Conservation (phyloP, 1,140 invertebrate genomes). For the Fopius arisanus region DNA sequence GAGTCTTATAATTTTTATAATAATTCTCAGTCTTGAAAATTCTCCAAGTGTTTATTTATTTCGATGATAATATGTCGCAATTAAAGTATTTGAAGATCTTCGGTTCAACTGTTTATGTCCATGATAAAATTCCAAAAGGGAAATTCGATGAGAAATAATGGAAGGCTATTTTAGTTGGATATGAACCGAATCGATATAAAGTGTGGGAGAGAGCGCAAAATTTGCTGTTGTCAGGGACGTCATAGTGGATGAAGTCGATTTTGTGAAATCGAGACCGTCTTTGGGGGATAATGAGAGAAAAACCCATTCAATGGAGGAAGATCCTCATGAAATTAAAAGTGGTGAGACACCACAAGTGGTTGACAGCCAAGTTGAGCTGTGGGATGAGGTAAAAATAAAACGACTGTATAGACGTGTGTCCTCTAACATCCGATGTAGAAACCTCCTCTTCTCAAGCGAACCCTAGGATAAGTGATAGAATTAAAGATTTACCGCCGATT, state of each 20-base stretch:
- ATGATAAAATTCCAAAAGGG: background rate
- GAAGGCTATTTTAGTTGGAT: slow-evolving; percentile 56
- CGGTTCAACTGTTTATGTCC: slow-evolving; percentile 56
- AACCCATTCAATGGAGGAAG: slow-evolving; percentile 1
- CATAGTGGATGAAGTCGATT: slow-evolving; percentile 55
- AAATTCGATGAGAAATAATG: slow-evolving; percentile 58
- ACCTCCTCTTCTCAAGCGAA: slow-evolving; percentile 20
- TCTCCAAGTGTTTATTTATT: too few species aligned
- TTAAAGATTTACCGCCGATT: slow-evolving; percentile 39
- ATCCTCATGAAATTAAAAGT: slow-evolving; percentile 30
- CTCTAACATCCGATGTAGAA: slow-evolving; percentile 9
- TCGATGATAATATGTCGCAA: slow-evolving; percentile 56
- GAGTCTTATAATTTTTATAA: too few species aligned
- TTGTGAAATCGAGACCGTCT: slow-evolving; percentile 40
- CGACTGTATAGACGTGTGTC: slow-evolving; percentile 13
- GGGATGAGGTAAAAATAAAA: too few species aligned
- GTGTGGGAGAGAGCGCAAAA: slow-evolving; percentile 51
- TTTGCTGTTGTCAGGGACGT: slow-evolving; percentile 54
- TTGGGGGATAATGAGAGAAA: background rate
- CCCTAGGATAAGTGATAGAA: slow-evolving; percentile 39
- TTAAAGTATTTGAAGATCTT: slow-evolving; percentile 62
- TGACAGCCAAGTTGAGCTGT: background rate
- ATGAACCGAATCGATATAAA: slow-evolving; percentile 60
- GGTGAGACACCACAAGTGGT: slow-evolving; percentile 22
- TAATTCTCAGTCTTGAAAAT: too few species aligned